Percentiles rank a stretch among this genome's conserved stretches.
These are phyloP conservation scores for Umimayanthus chanpuru DNA, from an alignment of 92 coral and sea anemone genomes.

Conservation along the genomic window DNA sequence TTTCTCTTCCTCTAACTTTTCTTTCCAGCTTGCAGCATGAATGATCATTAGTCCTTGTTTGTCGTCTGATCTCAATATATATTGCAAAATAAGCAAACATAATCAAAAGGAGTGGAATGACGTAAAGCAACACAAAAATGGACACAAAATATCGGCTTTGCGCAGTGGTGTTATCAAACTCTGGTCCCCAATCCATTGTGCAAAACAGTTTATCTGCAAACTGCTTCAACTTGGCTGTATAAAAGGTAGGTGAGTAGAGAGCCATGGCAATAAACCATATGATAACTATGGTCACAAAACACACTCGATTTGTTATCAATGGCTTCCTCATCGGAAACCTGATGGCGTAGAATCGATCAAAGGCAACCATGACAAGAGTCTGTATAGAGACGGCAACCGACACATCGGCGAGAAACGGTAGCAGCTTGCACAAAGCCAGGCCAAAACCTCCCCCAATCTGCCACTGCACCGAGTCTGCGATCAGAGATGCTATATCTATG, in stretches of 20 bases:
- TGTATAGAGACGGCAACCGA: slow-evolving; percentile 37
- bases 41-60: neutral
- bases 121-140: slow-evolving; percentile 22
- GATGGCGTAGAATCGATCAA: slow-evolving; percentile 41
- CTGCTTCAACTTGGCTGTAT: slow-evolving; percentile 3
- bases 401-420: slow-evolving; percentile 33
- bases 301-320: slow-evolving; percentile 20
- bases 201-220: neutral
- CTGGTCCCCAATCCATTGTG: slow-evolving; percentile 39
- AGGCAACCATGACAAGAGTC: slow-evolving; percentile 26
- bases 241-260: slow-evolving; percentile 31
- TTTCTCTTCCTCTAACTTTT: slow-evolving; percentile 27
- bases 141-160: slow-evolving; percentile 6
- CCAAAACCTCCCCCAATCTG: slow-evolving; percentile 37
- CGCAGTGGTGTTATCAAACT: neutral
- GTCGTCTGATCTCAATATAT: slow-evolving; percentile 12
- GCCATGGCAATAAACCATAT: slow-evolving; percentile 26
- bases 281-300: slow-evolving; percentile 4
- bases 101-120: slow-evolving; percentile 27
- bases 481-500: slow-evolving; percentile 28
- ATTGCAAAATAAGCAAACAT: slow-evolving; percentile 16
- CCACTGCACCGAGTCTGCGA: slow-evolving; percentile 29
- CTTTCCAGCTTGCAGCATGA: slow-evolving; percentile 23
- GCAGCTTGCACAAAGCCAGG: slow-evolving; percentile 33
- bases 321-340: slow-evolving; percentile 14